These are phyloP conservation scores for Halictus rubicundus DNA, from an alignment of 1,140 invertebrate genomes.

Conservation along the genomic window DNA sequence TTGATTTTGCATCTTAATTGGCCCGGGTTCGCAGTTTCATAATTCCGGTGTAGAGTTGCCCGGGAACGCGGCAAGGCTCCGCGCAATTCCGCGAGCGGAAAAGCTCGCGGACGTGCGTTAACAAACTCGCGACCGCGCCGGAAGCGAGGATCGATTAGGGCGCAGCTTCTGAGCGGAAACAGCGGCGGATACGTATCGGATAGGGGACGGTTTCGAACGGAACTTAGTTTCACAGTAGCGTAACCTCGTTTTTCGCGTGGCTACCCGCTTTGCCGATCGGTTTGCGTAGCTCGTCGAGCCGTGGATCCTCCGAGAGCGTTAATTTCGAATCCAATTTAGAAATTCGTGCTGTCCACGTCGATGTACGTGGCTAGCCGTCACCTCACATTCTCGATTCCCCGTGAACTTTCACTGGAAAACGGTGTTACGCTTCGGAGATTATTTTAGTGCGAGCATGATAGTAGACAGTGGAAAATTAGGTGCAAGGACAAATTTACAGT, in stretches of 20 bases:
- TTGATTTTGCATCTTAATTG: neutral
- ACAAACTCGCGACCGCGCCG: too few species aligned
- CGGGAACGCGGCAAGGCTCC: neutral
- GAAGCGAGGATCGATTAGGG: too few species aligned
- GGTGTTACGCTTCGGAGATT: too few species aligned
- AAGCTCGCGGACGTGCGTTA: too few species aligned
- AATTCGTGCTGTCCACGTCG: neutral
- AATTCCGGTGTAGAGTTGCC: neutral
- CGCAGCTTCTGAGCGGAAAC: too few species aligned
- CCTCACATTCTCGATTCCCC: neutral
- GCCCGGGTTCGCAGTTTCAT: neutral
- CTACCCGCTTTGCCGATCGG: neutral
- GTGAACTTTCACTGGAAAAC: neutral
- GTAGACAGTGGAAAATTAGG: too few species aligned
- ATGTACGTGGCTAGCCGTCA: neutral
- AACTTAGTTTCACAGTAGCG: neutral
- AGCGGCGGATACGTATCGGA: too few species aligned
- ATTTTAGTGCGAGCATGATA: too few species aligned
- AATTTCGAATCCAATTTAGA: slow-evolving; percentile 11
- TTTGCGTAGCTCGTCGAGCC: neutral
- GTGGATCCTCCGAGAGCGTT: neutral
- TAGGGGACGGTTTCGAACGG: neutral
- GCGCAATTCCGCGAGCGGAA: too few species aligned
- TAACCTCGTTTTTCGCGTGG: slow-evolving; percentile 10
- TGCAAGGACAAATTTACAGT: too few species aligned